These are phyloP conservation scores for Hydrotaea cyrtoneurina DNA, from an alignment of 2,888 invertebrate genomes.

Conservation along the genomic window DNA sequence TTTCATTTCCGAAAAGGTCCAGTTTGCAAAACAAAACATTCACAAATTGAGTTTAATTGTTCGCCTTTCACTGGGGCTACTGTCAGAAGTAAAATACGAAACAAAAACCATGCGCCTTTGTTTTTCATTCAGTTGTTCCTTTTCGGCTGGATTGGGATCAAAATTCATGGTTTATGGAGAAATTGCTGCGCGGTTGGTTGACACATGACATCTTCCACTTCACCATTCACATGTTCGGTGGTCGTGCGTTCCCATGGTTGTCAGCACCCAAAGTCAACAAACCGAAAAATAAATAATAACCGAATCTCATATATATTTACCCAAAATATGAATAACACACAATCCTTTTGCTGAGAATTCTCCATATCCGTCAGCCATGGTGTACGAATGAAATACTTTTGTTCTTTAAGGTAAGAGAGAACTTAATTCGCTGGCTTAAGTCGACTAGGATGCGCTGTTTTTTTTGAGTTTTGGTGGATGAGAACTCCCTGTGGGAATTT, in stretches of 20 bases:
- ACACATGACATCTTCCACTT: neutral
- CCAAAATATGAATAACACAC: neutral
- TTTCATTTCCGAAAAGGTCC: neutral
- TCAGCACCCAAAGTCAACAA: constrained; percentile 13
- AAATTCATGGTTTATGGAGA: neutral
- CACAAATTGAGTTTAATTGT: constrained; percentile 1
- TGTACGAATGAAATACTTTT: no score
- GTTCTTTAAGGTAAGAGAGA: no score
- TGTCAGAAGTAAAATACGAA: neutral
- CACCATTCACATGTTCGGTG: neutral
- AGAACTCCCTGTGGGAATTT: no score
- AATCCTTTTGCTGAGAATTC: neutral
- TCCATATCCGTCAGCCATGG: neutral
- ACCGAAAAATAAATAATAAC: neutral
- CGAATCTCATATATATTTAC: neutral
- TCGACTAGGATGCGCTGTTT: no score
- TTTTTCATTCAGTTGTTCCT: neutral
- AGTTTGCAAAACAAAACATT: neutral
- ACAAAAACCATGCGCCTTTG: neutral
- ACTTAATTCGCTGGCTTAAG: no score
- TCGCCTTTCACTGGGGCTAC: neutral
- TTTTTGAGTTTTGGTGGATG: no score
- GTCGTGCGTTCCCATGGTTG: neutral
- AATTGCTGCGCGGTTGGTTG: neutral
- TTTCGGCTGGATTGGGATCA: neutral